Base-by-base conservation (phyloP, 2,888 invertebrate genomes). In the Tiliacea citrago region DNA sequence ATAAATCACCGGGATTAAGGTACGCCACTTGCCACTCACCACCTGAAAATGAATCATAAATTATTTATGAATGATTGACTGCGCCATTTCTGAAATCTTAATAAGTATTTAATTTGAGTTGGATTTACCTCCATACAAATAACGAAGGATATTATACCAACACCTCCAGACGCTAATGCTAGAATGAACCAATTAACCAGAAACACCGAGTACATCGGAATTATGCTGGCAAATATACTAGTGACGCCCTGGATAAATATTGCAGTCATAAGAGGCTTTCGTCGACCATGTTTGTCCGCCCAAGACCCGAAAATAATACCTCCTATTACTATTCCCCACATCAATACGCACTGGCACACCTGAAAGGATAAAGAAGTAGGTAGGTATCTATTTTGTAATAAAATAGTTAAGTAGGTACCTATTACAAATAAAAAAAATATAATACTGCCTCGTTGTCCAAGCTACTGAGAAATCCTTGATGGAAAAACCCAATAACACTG, bases 101-200 rank as follows among this genome's bases (percentile, higher is more conserved):
- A 39, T 39, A 39, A 7, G 12, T 60, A 68, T 39, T 45, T 18
- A 42, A 55, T 29, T 62, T 39, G 13, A 51, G 0, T 47, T 16
- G 58, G 13, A 77, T 51, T 89, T 89, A 95, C 96, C 95, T 97
- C 97, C 96, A 97, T 97, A 90, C 97, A 97, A 85, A 98, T 92
- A 3, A 98, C 97, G 89, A 98, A 97, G 1, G 97, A 97, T 83
- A 97, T 97, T 29, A 97, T 97, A 80, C 97, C 96, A 47, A 97
- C 97, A 7, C 97, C 98, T 74, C 97, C 97, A 84, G 97, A 97
- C 10, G 97, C 97, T 73, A 97, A 89, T 3, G 97, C 97, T 77
- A 97, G 89, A 39, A 97, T 83, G 88, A 97, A 97, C 92, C 97
- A 96, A 71, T 92, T 88, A 0, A 95, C 45, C 45, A 97, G 86